Evolutionary conservation across 2,797 vertebrate species (phyloP).

Genomic region (Iguana delicatissima): DNA sequence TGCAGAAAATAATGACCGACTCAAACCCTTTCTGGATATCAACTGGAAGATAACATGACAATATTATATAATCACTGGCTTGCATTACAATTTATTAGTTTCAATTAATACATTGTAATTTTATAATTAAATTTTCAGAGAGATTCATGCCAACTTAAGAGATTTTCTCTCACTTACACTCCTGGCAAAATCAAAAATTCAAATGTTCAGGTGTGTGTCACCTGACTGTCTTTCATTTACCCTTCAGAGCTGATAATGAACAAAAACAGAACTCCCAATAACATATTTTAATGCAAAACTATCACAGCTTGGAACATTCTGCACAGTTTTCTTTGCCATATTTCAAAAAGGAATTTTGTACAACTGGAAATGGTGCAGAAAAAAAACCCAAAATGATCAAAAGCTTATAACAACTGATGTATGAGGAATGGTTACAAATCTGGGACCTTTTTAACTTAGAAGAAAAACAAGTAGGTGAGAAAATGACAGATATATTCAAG

Average conservation of each 20-base stretch:
- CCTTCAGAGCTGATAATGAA: not conserved
- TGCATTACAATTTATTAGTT: not conserved
- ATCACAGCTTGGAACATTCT: not conserved
- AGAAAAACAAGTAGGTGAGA: not conserved
- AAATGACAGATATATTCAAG: not conserved
- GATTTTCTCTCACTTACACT: too few species aligned
- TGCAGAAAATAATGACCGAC: slow-evolving; percentile 94
- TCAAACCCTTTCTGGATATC: slow-evolving; percentile 96
- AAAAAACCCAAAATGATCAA: not conserved
- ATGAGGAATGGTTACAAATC: not conserved
- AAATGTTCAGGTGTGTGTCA: not conserved
- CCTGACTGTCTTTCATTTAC: not conserved
- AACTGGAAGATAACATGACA: slow-evolving; percentile 80
- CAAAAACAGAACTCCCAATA: not conserved
- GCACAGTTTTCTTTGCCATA: not conserved
- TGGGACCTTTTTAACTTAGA: not conserved
- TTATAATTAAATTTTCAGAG: not conserved
- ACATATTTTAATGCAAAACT: not conserved
- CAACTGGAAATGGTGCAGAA: not conserved
- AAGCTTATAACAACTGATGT: not conserved
- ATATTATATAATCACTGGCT: slow-evolving; percentile 13
- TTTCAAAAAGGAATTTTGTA: not conserved
- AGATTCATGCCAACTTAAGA: not conserved
- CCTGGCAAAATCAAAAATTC: not conserved
- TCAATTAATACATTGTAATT: not conserved